Evolutionary conservation across 2,797 vertebrate species (phyloP), one percentile per base, ranked within the genome.

Genomic region (Hydrolagus colliei): DNA sequence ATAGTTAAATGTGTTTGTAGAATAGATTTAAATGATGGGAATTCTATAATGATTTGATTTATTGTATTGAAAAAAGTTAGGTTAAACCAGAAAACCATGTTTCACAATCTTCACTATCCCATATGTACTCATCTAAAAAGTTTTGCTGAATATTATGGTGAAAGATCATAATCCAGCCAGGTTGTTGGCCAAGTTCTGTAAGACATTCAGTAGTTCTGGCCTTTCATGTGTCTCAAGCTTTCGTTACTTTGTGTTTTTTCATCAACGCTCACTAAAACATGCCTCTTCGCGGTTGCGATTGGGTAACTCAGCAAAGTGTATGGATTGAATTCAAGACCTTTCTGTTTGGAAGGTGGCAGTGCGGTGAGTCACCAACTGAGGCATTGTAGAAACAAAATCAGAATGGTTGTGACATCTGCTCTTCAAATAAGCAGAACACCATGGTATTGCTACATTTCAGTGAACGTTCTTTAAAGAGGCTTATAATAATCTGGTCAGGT

Each of bases 401-500:
- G 62, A 67, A 27, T 16, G 41, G 16, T 79, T 79, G 32, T 67
- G 13, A 3, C 22, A 62, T 78, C 62, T 22, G 13, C 12, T 32
- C 8, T 27, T 67, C 41, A 67, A n/a, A 80, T 62, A 80, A 80
- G n/a, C 62, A 63, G 61, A 80, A n/a, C 22, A 65, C 78, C 32
- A 22, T 77, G 61, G 61, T 27, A 59, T 22, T 65, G 13, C 27
- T 65, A 80, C 35, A 14, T 27, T 65, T 67, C 32, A 67, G 78
- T 67, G 62, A 80, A 65, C 22, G 22, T 12, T 27, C 62, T 62
- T 80, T 67, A 80, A 32, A 79, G 61, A 32, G 61, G 77, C 61
- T 79, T 79, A 79, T 16, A n/a, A n/a, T 63, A 79, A 79, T 63
- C 77, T 65, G 77, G 61, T 80, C 78, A 65, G 78, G 13, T 35